A percentile compares a stretch with the other conserved stretches of the same genome.
Evolutionary conservation across 2,113 vertebrate species (phyloP).

Genomic region (Athene cunicularia): DNA sequence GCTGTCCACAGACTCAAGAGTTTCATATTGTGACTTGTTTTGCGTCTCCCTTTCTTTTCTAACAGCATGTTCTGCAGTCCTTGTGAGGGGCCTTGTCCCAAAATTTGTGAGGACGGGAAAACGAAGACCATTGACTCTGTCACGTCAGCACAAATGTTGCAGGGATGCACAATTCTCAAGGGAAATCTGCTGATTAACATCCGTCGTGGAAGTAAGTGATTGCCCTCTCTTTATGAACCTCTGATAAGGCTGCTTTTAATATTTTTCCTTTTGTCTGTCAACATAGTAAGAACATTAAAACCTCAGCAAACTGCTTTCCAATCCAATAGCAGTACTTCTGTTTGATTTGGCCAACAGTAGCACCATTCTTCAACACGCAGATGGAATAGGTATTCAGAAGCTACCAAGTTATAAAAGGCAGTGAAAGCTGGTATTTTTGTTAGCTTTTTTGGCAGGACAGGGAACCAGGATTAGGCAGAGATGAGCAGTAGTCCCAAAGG

Average conservation of each 20-base stretch:
- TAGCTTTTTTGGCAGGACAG: background rate
- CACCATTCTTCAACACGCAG: background rate
- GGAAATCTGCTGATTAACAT: constrained; percentile 97
- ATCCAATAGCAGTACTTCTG: background rate
- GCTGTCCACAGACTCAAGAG: background rate
- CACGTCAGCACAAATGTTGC: constrained; percentile 90
- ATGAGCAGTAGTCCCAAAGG: background rate
- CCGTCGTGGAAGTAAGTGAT: constrained; percentile 92
- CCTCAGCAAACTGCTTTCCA: constrained; percentile 1
- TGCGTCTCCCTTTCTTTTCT: background rate
- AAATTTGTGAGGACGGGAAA: constrained; percentile 82
- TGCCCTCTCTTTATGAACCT: background rate
- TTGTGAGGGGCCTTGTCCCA: constrained; percentile 94
- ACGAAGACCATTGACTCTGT: constrained; percentile 90
- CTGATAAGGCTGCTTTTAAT: background rate
- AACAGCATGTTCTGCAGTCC: constrained; percentile 93
- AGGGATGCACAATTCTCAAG: constrained; percentile 92
- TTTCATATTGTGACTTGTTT: background rate
- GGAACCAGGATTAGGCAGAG: background rate
- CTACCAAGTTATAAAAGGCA: background rate
- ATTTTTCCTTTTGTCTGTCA: background rate
- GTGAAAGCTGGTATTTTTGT: background rate
- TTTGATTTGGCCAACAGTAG: background rate
- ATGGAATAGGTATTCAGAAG: background rate
- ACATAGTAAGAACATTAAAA: background rate